Base-by-base conservation (phyloP, 1,140 invertebrate species). In the Archivesica marissinica region DNA sequence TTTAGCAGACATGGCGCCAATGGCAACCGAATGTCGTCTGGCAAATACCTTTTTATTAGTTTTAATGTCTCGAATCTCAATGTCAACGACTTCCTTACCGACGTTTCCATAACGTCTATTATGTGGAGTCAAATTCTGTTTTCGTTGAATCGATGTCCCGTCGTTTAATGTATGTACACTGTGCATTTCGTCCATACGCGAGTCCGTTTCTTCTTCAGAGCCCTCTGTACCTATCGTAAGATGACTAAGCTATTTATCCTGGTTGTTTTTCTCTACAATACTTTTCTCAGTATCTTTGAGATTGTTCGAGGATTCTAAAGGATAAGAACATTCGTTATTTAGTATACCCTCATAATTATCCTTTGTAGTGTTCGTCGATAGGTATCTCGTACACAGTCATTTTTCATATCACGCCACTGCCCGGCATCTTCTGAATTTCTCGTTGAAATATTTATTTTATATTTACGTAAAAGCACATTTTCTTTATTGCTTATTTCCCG, bases 391-490 rank as follows among this genome's bases (percentile, higher is more conserved):
- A n/a, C n/a, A n/a, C n/a, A n/a, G n/a, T n/a, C n/a, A n/a, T n/a
- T n/a, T n/a, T n/a, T n/a, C n/a, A 81, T 28, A 30, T n/a, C 25
- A 52, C 61, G 61, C 15, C n/a, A 28, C 39, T 38, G 13, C 3
- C 39, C 59, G 7, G 50, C 30, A n/a, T 81, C 78, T 30, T 70
- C 39, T 4, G 78, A 81, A 17, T 17, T 20, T n/a, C n/a, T n/a
- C n/a, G n/a, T n/a, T n/a, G n/a, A n/a, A n/a, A n/a, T 23, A 59
- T 81, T 70, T 54, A 70, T 81, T 15, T 66, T 17, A 41, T 81
- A 81, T 70, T 81, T 81, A 23, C 41, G 35, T 30, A 81, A 59
- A 54, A 81, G 70, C 20, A 41, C 13, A 25, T 38, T 28, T 70
- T 81, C 78, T 6, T 70, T 30, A 25, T 52, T 41, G 47, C 39